phyloP scores from a whole-genome alignment of 2,888 invertebrate species.

The Rhamnusium bicolor region DNA sequence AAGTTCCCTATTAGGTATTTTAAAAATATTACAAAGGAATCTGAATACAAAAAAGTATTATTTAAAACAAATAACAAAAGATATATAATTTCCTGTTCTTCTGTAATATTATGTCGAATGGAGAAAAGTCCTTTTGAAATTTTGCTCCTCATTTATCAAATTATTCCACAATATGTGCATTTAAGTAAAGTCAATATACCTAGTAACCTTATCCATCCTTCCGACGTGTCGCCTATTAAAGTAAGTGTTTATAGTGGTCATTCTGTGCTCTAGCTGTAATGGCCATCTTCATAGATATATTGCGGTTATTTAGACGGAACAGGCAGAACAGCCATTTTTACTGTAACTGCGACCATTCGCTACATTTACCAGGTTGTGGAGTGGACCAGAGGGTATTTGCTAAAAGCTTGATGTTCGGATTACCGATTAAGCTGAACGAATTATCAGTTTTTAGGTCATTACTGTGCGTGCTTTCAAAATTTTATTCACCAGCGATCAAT shows the following conservation, averaged over 20 bases:
- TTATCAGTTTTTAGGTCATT: conserved; percentile 17
- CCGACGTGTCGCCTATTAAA: conserved; percentile 3
- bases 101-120: too few species aligned
- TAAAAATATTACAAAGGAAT: too few species aligned
- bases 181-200: neutral
- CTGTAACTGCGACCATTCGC: conserved; percentile 2
- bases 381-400: conserved; percentile 16
- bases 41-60: too few species aligned
- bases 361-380: conserved; percentile 11
- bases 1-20: too few species aligned
- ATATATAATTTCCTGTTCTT: too few species aligned
- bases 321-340: conserved; percentile 16
- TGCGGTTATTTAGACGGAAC: conserved; percentile 40
- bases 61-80: too few species aligned
- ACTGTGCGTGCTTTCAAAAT: neutral
- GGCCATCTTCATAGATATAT: conserved; percentile 43
- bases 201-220: neutral
- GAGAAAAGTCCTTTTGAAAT: too few species aligned
- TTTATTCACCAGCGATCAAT: neutral
- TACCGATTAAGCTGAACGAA: conserved; percentile 14
- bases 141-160: too few species aligned
- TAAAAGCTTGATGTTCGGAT: conserved; percentile 15
- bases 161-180: neutral
- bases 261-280: conserved; percentile 37
- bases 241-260: neutral